A percentile compares a stretch with the other conserved stretches of the same genome.
phyloP scores from a whole-genome alignment of 2,888 invertebrate genomes.

The Drosophila subsilvestris region DNA sequence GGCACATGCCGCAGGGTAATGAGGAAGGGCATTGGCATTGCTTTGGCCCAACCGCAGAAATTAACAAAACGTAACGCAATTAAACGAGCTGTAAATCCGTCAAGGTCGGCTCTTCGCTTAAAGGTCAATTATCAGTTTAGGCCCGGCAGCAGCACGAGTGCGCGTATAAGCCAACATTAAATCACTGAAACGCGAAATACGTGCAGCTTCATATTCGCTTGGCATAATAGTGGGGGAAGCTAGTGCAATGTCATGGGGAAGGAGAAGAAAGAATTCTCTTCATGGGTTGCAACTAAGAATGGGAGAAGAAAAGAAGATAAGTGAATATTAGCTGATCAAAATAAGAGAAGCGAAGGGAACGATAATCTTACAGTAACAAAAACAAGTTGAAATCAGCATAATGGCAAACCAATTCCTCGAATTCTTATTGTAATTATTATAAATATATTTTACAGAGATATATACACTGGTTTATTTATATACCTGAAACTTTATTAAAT shows the following conservation, averaged over 20 bases:
- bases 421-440: background rate
- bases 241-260: background rate
- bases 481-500: background rate
- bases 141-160: background rate
- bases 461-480: background rate
- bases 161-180: conserved; percentile 13
- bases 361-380: no score
- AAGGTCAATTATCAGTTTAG: conserved; percentile 54
- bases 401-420: no score
- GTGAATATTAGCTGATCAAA: background rate
- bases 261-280: background rate
- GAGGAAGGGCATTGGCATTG: conserved; percentile 45
- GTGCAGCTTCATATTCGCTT: background rate
- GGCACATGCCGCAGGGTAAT: conserved; percentile 18
- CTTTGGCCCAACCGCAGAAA: conserved; percentile 38
- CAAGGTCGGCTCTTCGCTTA: conserved; percentile 58
- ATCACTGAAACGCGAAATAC: conserved; percentile 12
- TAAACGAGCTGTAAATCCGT: conserved; percentile 45
- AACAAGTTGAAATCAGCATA: no score
- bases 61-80: conserved; percentile 71
- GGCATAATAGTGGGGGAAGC: background rate
- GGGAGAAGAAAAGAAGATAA: background rate
- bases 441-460: no score
- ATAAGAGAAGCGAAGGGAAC: background rate
- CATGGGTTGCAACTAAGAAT: background rate